Evolutionary conservation across 2,113 vertebrate genomes (phyloP), one percentile per base, ranked within the genome.

Genomic region (Coptodon rendalli): DNA sequence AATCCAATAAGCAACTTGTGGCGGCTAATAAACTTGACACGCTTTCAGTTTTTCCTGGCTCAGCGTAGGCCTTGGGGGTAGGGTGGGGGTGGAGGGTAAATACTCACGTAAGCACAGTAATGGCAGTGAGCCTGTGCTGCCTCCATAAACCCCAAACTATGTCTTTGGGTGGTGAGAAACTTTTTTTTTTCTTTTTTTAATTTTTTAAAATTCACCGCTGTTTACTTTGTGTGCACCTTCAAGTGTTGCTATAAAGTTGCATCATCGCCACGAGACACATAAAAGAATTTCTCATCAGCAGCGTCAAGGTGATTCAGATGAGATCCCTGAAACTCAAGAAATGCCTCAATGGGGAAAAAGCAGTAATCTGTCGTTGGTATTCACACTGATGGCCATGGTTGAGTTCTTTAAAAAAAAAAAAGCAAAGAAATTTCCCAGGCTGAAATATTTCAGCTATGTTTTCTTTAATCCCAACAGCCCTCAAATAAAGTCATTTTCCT

Each of bases 211-310:
- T 17, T 73, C 27, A 11, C 43, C 2, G 6, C 9, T 7, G 43
- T 76, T 76, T 76, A 48, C 24, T 76, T 76, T 27, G 24, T 19
- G 24, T 31, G 43, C 43, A 76, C 40, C 43, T 50, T 76, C 16
- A 48, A 12, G 24, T 50, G 24, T 76, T 50, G 71, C 24, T 50
- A 50, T 29, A 50, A 29, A 3, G 14, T 76, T 76, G 40, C 43
- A 48, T 50, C 71, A 76, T 7, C 3, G 4, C 43, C 71, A 29
- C 0, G 4, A 76, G 43, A 76, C 6, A 0, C 34, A 71, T 0
- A 50, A 2, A 50, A 76, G 1, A 17, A 48, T 50, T 50, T 76
- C 6, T 76, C 9, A 76, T 29, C 71, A 19, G 24, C 71, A 50
- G 24, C 4, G 9, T 45, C 38, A 4, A 76, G 24, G 16, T 31